A percentile compares a stretch with the other conserved stretches of the same genome.
Conservation (phyloP, 2,113 vertebrate species). For the Gymnocephalus cernua region DNA sequence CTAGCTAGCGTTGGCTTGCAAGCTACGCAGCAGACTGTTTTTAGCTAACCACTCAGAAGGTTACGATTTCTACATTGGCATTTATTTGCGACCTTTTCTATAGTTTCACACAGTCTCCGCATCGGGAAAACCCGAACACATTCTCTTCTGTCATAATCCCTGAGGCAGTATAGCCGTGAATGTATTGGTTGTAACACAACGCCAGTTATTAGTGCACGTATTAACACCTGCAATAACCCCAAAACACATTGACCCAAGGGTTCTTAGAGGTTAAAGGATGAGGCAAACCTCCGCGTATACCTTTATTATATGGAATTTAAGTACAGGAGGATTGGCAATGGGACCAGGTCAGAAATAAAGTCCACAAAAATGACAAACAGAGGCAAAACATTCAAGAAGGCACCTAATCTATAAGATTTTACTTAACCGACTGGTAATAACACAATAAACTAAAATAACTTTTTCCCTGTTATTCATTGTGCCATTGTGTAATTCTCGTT, state of each 20-base stretch:
- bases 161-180: neutral
- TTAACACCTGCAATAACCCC: neutral
- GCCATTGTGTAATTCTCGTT: neutral
- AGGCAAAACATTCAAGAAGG: neutral
- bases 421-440: neutral
- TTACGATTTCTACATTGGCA: neutral
- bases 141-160: neutral
- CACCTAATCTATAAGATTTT: neutral
- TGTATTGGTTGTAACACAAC: neutral
- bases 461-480: neutral
- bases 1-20: neutral
- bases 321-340: neutral
- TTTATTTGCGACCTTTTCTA: neutral
- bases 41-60: neutral
- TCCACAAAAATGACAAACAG: neutral
- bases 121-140: neutral
- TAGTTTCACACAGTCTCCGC: neutral
- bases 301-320: neutral
- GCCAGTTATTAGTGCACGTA: neutral
- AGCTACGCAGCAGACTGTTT: slow-evolving; percentile 18
- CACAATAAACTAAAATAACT: neutral
- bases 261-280: neutral
- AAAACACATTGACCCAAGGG: neutral
- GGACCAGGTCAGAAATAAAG: neutral
- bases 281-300: neutral